These are phyloP conservation scores for Tringa solitaria DNA, from an alignment of 2,113 vertebrate species.

Conservation along the genomic window DNA sequence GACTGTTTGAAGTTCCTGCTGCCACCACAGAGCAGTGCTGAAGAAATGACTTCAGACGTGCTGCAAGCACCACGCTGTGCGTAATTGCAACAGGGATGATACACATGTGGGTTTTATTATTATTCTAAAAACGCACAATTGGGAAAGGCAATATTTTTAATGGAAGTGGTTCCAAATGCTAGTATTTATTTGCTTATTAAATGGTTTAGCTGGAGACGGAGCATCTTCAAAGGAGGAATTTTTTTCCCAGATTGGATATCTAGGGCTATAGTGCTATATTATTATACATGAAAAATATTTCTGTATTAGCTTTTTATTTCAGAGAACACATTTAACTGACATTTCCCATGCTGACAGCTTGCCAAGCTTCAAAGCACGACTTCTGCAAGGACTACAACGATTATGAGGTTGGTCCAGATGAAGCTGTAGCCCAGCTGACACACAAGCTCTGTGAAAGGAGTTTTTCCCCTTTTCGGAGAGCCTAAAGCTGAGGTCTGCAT, in stretches of 20 bases:
- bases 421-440: constrained; percentile 12
- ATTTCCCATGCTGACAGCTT: not conserved
- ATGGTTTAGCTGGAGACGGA: not conserved
- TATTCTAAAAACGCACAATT: not conserved
- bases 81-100: not conserved
- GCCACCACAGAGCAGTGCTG: not conserved
- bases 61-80: not conserved
- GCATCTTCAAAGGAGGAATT: constrained; percentile 11
- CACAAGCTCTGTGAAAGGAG: not conserved
- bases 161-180: not conserved
- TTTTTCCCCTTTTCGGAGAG: not conserved
- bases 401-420: not conserved
- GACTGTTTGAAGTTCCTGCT: not conserved
- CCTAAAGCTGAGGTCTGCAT: not conserved
- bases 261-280: not conserved
- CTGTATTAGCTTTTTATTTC: constrained; percentile 1
- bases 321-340: not conserved
- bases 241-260: not conserved
- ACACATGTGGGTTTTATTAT: not conserved
- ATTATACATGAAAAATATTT: not conserved
- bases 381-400: not conserved
- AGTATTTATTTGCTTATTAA: constrained; percentile 17
- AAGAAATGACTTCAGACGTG: not conserved
- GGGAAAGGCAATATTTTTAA: constrained; percentile 31
- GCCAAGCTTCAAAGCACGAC: not conserved